A percentile compares a stretch with the other conserved stretches of the same genome.
phyloP scores from a whole-genome alignment of 2,888 invertebrate species.

The Stenichneumon culpator region DNA sequence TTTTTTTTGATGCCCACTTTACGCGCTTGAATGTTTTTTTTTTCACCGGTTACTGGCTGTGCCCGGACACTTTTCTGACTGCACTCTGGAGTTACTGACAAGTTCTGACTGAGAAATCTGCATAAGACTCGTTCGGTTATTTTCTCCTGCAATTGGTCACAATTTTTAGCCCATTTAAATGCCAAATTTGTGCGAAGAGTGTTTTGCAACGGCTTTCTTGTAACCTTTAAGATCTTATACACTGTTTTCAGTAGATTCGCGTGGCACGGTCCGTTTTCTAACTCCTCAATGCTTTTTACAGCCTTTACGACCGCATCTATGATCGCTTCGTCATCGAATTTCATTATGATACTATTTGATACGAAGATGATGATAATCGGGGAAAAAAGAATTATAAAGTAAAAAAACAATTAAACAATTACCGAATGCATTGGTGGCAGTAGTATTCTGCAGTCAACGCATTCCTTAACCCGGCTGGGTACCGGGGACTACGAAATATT shows the following conservation, averaged over 20 bases:
- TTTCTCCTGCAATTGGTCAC: background rate
- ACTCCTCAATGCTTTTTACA: background rate
- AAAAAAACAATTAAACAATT: background rate
- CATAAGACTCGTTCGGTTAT: slow-evolving; percentile 11
- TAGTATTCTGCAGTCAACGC: slow-evolving; percentile 80
- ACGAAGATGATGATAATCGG: background rate
- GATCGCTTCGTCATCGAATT: background rate
- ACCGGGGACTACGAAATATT: slow-evolving; percentile 50
- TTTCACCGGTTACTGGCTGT: background rate
- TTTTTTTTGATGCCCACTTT: background rate
- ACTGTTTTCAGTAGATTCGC: background rate
- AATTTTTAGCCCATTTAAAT: background rate
- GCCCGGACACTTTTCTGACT: background rate
- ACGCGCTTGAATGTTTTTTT: background rate
- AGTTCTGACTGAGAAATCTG: background rate
- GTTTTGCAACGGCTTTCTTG: background rate
- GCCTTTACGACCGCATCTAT: background rate
- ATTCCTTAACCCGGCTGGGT: slow-evolving; percentile 78
- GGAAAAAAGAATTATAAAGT: background rate
- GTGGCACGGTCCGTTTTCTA: background rate
- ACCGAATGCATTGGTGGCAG: slow-evolving; percentile 60
- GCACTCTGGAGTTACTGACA: slow-evolving; percentile 7
- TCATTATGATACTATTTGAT: background rate
- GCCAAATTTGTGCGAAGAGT: background rate
- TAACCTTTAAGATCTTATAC: slow-evolving; percentile 4